phyloP scores from a whole-genome alignment of 1,140 invertebrate genomes.

The Atta cephalotes region DNA sequence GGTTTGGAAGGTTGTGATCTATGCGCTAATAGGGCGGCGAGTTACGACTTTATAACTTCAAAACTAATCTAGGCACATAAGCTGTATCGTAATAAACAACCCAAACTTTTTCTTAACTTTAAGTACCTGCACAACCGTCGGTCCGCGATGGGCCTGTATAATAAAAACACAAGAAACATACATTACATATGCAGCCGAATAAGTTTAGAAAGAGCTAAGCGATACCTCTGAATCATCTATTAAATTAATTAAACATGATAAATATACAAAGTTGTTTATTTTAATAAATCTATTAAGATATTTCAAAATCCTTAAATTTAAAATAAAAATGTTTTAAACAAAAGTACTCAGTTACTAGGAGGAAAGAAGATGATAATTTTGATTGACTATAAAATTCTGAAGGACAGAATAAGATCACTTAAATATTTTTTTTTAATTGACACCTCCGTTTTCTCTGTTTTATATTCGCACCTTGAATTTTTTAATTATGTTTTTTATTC shows the following conservation, averaged over 20 bases:
- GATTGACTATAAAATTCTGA: too few relatives aligned
- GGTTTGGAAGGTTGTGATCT: conserved; percentile 38
- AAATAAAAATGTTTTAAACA: too few relatives aligned
- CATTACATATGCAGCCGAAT: conserved; percentile 63
- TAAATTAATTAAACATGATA: not conserved
- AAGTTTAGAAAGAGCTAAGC: not conserved
- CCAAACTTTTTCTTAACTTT: conserved; percentile 58
- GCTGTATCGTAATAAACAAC: conserved; percentile 52
- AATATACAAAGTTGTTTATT: not conserved
- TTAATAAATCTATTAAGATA: too few relatives aligned
- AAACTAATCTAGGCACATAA: conserved; percentile 70
- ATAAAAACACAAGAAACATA: conserved; percentile 73
- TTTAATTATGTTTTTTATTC: too few relatives aligned
- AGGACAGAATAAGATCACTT: too few relatives aligned
- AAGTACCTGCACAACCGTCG: conserved; percentile 71
- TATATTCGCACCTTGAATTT: too few relatives aligned
- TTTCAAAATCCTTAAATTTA: too few relatives aligned
- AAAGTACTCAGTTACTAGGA: too few relatives aligned
- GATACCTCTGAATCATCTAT: not conserved
- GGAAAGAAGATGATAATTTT: too few relatives aligned
- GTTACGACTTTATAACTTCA: conserved; percentile 56
- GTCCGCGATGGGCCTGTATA: conserved; percentile 75
- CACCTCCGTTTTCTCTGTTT: too few relatives aligned
- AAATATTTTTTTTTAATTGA: too few relatives aligned
- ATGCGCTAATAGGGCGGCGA: conserved; percentile 42